These are phyloP conservation scores for Drosophila repletoides DNA, from an alignment of 1,140 invertebrate species.

Conservation along the genomic window DNA sequence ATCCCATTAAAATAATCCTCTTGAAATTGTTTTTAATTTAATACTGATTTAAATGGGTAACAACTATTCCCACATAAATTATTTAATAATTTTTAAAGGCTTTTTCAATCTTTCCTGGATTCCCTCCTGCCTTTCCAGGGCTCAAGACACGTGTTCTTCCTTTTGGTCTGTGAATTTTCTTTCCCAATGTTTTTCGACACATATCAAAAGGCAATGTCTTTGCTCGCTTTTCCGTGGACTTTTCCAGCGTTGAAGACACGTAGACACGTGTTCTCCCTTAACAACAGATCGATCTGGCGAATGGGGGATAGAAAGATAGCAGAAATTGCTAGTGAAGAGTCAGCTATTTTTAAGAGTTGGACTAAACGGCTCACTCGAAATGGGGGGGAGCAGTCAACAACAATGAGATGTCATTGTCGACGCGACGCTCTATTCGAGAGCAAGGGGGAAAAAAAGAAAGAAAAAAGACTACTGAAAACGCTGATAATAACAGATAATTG, in stretches of 20 bases:
- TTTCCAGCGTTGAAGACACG: constrained; percentile 1
- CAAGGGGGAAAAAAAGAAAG: neutral
- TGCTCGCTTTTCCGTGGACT: neutral
- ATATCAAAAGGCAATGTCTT: constrained; percentile 3
- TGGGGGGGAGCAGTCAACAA: constrained; percentile 14
- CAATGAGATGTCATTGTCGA: constrained; percentile 76
- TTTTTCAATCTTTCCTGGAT: too few species aligned
- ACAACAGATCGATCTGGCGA: constrained; percentile 31
- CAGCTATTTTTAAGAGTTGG: constrained; percentile 74
- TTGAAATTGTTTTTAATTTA: too few species aligned
- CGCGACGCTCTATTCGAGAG: constrained; percentile 29
- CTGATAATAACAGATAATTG: constrained; percentile 81
- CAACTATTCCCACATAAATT: too few species aligned
- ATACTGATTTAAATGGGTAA: too few species aligned
- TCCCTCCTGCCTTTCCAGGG: too few species aligned
- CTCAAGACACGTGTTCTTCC: too few species aligned
- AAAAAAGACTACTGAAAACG: constrained; percentile 41
- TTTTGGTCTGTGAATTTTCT: too few species aligned
- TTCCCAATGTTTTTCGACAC: neutral
- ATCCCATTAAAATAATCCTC: too few species aligned
- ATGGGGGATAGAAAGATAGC: neutral
- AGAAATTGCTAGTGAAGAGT: constrained; percentile 49
- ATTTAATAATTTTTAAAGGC: too few species aligned
- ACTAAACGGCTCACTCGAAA: constrained; percentile 55
- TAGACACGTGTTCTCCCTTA: constrained; percentile 73